Conservation (phyloP, 2,113 vertebrate genomes). For the Polyodon spathula region DNA sequence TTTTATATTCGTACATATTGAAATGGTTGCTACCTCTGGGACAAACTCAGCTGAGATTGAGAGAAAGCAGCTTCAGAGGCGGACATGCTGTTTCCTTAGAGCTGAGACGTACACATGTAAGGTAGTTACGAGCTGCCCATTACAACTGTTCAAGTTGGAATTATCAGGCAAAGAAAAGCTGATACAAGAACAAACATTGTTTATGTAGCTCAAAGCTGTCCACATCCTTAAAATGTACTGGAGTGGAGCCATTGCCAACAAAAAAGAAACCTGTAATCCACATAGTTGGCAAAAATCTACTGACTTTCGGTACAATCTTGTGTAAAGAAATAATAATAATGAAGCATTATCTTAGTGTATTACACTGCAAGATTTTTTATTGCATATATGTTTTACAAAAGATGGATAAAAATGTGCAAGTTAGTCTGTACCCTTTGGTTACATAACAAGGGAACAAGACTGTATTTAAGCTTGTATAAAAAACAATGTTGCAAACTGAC, state of each 20-base stretch:
- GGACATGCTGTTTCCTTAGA: slow-evolving; percentile 1
- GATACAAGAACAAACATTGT: background rate
- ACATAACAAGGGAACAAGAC: too few relatives aligned
- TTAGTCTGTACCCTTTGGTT: too few relatives aligned
- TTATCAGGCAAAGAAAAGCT: background rate
- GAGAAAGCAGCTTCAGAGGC: background rate
- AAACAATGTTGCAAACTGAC: too few relatives aligned
- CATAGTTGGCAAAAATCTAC: too few relatives aligned
- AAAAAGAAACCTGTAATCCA: background rate
- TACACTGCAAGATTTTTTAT: too few relatives aligned
- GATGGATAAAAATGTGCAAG: too few relatives aligned
- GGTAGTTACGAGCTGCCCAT: background rate
- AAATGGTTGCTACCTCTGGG: slow-evolving; percentile 4
- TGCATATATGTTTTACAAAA: too few relatives aligned
- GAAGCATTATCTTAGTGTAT: too few relatives aligned
- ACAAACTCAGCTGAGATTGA: background rate
- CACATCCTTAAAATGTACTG: background rate
- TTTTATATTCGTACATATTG: background rate
- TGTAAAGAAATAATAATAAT: too few relatives aligned
- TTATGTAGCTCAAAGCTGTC: background rate
- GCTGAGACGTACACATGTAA: background rate
- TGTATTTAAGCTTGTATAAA: too few relatives aligned
- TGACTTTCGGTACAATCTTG: too few relatives aligned
- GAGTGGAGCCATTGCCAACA: background rate
- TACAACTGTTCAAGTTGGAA: background rate